phyloP scores from a whole-genome alignment of 2,888 invertebrate species.

The Busseola fusca region DNA sequence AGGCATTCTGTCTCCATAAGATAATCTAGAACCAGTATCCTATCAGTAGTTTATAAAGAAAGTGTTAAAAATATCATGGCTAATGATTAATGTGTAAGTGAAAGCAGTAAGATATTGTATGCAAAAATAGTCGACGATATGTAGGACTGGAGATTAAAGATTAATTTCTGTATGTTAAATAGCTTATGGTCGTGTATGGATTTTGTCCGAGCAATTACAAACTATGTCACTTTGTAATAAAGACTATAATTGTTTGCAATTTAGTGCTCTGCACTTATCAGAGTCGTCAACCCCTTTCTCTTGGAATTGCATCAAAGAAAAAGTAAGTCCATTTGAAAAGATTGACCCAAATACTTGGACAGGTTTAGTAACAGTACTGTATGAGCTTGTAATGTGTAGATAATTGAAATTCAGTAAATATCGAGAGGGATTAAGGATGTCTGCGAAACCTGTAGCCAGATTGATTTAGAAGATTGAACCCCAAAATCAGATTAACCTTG shows the following conservation, averaged over 20 bases:
- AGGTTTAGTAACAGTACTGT: conserved; percentile 56
- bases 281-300: conserved; percentile 60
- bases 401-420: conserved; percentile 46
- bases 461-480: conserved; percentile 30
- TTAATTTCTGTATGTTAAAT: conserved; percentile 58
- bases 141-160: conserved; percentile 60
- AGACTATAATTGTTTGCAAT: conserved; percentile 40
- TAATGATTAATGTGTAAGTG: conserved; percentile 68
- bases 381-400: conserved; percentile 44
- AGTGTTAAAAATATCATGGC: conserved; percentile 65
- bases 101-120: conserved; percentile 70
- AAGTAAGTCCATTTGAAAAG: conserved; percentile 62
- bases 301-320: conserved; percentile 58
- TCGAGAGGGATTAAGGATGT: conserved; percentile 44
- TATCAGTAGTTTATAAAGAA: conserved; percentile 67
- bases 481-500: conserved; percentile 5
- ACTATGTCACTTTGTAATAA: conserved; percentile 35
- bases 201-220: conserved; percentile 23
- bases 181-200: conserved; percentile 38
- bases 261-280: conserved; percentile 46
- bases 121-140: conserved; percentile 65
- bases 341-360: conserved; percentile 66
- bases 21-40: conserved; percentile 58
- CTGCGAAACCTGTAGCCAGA: conserved; percentile 12
- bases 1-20: conserved; percentile 50